Percentiles rank a stretch among this genome's conserved stretches.
Conservation (phyloP, 2,888 invertebrate species). For the Carabus problematicus region DNA sequence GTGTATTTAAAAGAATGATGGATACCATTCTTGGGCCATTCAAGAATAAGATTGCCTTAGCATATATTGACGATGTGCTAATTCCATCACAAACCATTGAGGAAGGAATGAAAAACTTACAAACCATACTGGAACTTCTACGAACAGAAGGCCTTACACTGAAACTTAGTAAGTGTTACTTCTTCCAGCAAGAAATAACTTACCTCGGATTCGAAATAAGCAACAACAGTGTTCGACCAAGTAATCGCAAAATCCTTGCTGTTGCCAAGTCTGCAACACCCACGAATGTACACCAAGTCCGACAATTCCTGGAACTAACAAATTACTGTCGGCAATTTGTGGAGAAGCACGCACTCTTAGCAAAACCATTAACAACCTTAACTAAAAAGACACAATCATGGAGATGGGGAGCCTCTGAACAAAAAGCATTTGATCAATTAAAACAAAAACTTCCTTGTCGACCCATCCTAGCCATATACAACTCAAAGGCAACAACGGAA, state of each 20-base stretch:
- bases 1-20: too few relatives aligned
- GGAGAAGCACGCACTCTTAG: slow-evolving; percentile 17
- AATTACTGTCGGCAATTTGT: slow-evolving; percentile 20
- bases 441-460: slow-evolving; percentile 18
- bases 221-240: slow-evolving; percentile 43
- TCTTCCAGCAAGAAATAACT: slow-evolving; percentile 45
- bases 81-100: slow-evolving; percentile 44
- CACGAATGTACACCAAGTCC: slow-evolving; percentile 47
- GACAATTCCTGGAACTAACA: slow-evolving; percentile 50
- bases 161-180: slow-evolving; percentile 47
- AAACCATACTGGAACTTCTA: slow-evolving; percentile 35
- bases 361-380: not conserved
- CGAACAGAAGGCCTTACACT: slow-evolving; percentile 42
- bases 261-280: slow-evolving; percentile 48
- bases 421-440: slow-evolving; percentile 37
- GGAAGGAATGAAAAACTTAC: slow-evolving; percentile 40
- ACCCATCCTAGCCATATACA: slow-evolving; percentile 1
- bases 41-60: too few relatives aligned
- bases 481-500: slow-evolving; percentile 4
- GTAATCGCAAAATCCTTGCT: too few relatives aligned
- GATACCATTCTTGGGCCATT: too few relatives aligned
- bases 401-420: not conserved
- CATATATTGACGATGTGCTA: slow-evolving; percentile 52
- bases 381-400: not conserved
- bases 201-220: slow-evolving; percentile 49